Base-by-base conservation (phyloP, 2,888 invertebrate species). In the Imbricaverruca yamaguchii region DNA sequence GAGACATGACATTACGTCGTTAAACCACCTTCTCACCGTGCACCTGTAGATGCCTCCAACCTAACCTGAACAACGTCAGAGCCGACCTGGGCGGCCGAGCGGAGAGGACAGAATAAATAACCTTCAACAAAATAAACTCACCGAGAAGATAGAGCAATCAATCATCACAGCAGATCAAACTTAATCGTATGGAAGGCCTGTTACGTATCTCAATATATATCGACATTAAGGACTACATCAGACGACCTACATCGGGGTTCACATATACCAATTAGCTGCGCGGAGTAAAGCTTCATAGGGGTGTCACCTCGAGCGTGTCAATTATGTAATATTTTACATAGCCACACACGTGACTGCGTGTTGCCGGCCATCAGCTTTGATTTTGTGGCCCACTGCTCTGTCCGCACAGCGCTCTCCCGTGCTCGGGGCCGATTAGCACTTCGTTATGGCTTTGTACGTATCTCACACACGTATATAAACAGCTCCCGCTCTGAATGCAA, bases 81-180 rank as follows among this genome's bases (percentile, higher is more conserved):
- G 21, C 10, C 53, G 21, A 53, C 55, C 74, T 21, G 21, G 53
- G 13, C 10, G 23, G 74, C 74, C 15, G 21, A 21, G 21, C 21
- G 21, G 55, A 69, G 55, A 55, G 74, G 55, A 74, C 6, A 74
- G 74, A 74, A 74, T 74, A 74, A 74, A 74, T 74, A 74, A 74
- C 55, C 74, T 53, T 74, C 74, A 74, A 74, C 74, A 74, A 74
- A 74, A 74, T 74, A 74, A 74, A 74, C 74, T 74, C 74, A 74
- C 74, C 74, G 55, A 74, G 55, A 74, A 53, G 74, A 74, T 55
- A 74, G 74, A 21, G 3, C 74, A 74, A 55, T 69, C 69, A 69
- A 69, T 69, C 74, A 74, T 74, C 74, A 74, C 74, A 74, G 74
- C 74, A 74, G 74, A 74, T 74, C 74, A 74, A 74, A 74, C 74